Evolutionary conservation across 2,113 vertebrate species (phyloP).

Genomic region (Oreochromis aureus): DNA sequence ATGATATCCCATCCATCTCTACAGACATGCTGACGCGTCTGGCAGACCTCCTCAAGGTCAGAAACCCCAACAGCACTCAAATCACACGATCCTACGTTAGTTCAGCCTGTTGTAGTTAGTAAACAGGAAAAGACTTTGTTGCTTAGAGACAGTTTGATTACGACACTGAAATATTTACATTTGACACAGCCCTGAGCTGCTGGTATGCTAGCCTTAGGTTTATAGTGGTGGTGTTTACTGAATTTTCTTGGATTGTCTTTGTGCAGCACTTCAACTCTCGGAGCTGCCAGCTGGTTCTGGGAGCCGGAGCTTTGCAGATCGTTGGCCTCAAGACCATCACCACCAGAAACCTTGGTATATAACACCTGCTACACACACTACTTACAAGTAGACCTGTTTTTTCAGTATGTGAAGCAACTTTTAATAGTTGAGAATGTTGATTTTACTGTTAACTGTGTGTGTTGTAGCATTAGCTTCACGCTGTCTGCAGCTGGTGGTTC

Average conservation of each 20-base stretch:
- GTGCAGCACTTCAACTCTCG: constrained; percentile 97
- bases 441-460: background rate
- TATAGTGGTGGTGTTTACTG: background rate
- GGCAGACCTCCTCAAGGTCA: constrained; percentile 92
- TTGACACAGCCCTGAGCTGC: background rate
- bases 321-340: constrained; percentile 99
- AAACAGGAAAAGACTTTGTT: background rate
- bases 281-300: constrained; percentile 95
- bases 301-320: constrained; percentile 93
- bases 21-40: constrained; percentile 96
- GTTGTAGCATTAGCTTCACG: constrained; percentile 87
- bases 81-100: background rate
- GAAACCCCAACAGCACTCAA: background rate
- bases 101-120: background rate
- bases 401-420: constrained; percentile 25
- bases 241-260: background rate
- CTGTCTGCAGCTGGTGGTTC: constrained; percentile 94
- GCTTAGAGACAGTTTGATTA: background rate
- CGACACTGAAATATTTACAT: background rate
- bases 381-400: rapidly evolving
- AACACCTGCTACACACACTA: background rate
- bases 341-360: constrained; percentile 93
- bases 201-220: background rate
- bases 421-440: background rate
- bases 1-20: constrained; percentile 93